phyloP scores from a whole-genome alignment of 1,140 invertebrate genomes.

The Triops cancriformis region DNA sequence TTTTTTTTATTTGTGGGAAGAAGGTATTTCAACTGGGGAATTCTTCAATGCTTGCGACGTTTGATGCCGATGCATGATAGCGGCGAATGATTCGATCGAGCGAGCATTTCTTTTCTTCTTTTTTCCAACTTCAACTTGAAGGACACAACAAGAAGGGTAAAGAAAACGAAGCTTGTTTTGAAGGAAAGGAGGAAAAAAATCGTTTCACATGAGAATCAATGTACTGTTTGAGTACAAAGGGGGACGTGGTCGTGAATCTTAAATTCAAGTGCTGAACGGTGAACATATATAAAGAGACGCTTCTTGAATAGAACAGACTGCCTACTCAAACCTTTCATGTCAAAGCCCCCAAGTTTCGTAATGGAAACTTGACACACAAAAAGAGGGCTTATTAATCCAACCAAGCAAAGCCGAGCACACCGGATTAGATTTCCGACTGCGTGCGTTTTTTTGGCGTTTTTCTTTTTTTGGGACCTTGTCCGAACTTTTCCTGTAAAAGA shows the following conservation, averaged over 20 bases:
- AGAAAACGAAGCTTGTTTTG: background rate
- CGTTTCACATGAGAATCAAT: background rate
- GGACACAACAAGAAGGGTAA: background rate
- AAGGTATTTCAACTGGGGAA: background rate
- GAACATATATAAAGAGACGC: background rate
- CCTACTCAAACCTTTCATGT: background rate
- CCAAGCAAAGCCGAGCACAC: background rate
- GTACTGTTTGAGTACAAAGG: background rate
- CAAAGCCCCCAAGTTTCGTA: background rate
- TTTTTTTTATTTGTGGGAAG: background rate
- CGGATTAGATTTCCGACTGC: background rate
- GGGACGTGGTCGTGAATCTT: background rate
- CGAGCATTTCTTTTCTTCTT: background rate
- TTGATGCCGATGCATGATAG: slow-evolving; percentile 13
- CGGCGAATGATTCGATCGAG: background rate
- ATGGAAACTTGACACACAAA: background rate
- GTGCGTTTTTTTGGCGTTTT: background rate
- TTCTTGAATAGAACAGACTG: background rate
- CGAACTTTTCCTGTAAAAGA: background rate
- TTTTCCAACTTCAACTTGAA: background rate
- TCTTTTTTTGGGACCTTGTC: background rate
- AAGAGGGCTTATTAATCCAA: slow-evolving; percentile 11
- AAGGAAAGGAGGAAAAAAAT: background rate
- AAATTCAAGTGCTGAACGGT: background rate
- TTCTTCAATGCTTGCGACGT: background rate